phyloP scores from a whole-genome alignment of 92 coral and sea anemone species.

The Pocillopora grandis region DNA sequence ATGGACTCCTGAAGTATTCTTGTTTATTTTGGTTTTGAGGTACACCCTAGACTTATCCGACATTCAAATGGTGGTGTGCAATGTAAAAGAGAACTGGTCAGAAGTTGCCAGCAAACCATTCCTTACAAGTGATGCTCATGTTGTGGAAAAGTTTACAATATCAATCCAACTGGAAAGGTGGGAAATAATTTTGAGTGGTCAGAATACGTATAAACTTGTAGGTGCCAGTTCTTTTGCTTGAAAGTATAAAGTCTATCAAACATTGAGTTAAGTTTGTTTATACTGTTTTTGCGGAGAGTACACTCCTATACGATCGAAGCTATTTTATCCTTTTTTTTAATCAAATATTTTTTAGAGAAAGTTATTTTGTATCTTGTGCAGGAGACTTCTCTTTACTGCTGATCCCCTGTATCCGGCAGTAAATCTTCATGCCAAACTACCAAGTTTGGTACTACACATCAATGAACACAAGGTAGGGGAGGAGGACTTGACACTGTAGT shows the following conservation, averaged over 20 bases:
- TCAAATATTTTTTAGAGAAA: background rate
- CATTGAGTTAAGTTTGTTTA: too few species aligned
- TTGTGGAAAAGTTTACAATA: constrained; percentile 91
- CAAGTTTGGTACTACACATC: constrained; percentile 84
- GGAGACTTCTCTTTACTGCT: constrained; percentile 93
- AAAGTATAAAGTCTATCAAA: too few species aligned
- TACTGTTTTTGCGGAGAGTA: too few species aligned
- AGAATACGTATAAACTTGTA: background rate
- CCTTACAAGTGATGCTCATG: constrained; percentile 79
- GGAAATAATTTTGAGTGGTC: background rate
- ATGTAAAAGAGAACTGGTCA: constrained; percentile 77
- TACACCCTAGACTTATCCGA: constrained; percentile 89
- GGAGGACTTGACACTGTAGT: too few species aligned
- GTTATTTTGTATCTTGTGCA: constrained; percentile 3
- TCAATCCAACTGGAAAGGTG: constrained; percentile 90
- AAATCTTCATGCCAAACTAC: constrained; percentile 81
- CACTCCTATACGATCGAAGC: background rate
- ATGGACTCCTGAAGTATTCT: background rate
- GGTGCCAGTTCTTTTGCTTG: too few species aligned
- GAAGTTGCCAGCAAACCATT: constrained; percentile 66
- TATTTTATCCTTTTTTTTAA: background rate
- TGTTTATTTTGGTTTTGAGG: constrained; percentile 29
- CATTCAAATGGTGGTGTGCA: constrained; percentile 90
- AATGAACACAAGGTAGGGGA: constrained; percentile 86
- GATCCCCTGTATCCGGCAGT: constrained; percentile 97